Evolutionary conservation across 1,140 invertebrate genomes (phyloP).

Genomic region (Harpegnathos saltator): DNA sequence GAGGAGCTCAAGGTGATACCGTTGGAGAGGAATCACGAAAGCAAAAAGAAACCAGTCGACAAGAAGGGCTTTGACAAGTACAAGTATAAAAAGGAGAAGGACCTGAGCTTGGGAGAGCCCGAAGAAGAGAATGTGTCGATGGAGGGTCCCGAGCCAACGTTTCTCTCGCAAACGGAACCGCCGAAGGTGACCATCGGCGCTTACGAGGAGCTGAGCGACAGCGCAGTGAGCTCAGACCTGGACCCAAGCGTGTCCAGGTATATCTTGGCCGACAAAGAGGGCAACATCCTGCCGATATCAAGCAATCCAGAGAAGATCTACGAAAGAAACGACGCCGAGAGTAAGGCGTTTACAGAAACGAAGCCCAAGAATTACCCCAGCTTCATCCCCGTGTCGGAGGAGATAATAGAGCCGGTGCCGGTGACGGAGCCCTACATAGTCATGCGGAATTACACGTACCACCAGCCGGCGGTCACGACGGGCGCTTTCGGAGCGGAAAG

Average conservation of each 20-base stretch:
- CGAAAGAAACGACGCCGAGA: constrained; percentile 5
- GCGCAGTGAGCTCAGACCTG: constrained; percentile 20
- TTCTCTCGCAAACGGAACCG: constrained; percentile 15
- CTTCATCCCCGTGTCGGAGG: constrained; percentile 82
- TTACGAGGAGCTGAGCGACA: constrained; percentile 52
- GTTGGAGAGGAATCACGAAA: constrained; percentile 71
- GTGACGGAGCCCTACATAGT: constrained; percentile 66
- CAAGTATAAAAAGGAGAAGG: constrained; percentile 76
- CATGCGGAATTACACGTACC: constrained; percentile 50
- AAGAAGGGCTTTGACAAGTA: constrained; percentile 70
- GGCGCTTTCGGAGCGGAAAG: not conserved
- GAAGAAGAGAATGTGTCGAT: constrained; percentile 54
- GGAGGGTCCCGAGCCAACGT: constrained; percentile 23
- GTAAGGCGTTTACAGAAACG: not conserved
- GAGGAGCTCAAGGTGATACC: constrained; percentile 81
- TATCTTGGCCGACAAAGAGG: constrained; percentile 32
- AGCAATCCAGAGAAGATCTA: constrained; percentile 52
- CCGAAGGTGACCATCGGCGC: not conserved
- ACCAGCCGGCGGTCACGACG: not conserved
- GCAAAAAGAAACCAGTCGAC: constrained; percentile 67
- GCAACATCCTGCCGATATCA: constrained; percentile 49
- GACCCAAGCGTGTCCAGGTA: constrained; percentile 12
- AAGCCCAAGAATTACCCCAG: constrained; percentile 71
- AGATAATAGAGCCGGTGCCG: constrained; percentile 67
- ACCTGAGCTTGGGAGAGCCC: constrained; percentile 67